Evolutionary conservation across 92 coral and sea anemone genomes (phyloP), one percentile per base, ranked within the genome.

Genomic region (Epizoanthus scotinus): DNA sequence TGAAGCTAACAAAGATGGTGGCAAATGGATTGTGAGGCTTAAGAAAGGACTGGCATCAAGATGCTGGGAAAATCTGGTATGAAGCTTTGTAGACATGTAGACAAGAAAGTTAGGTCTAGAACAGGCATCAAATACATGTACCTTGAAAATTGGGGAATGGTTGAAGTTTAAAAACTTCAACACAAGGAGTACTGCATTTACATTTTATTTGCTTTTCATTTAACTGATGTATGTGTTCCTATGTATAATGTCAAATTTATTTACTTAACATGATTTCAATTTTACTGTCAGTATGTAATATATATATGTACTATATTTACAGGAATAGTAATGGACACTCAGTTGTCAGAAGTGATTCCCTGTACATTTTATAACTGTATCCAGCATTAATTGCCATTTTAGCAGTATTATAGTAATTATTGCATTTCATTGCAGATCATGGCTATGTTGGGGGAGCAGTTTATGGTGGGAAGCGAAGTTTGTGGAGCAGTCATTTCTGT

Each of bases 401-500:
- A 17, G n/a, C n/a, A n/a, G n/a, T n/a, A n/a, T n/a, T 65, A 13
- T 52, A 18, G 22, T 18, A 40, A 25, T 28, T 49, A 42, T n/a
- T n/a, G n/a, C 20, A 25, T 13, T 77, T 53, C 42, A 8, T 10
- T 55, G 12, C 49, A 95, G 99, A 95, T 95, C 50, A 85, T 95
- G 72, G 99, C 99, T 13, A 93, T 95, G 97, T 87, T 95, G 54
- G 99, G 99, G 4, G 99, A 95, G 73, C 99, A 95, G 89, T 95
- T 95, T 64, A 95, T 95, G 99, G 99, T 95, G 26, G 99, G 99
- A 44, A 88, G 93, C 58, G 99, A 95, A 78, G 95, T 95, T 36
- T 95, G 99, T 84, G 99, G 99, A 24, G 99, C 99, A 64, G 99
- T 95, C 21, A 95, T 95, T 70, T 95, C 99, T 50, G 94, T 95